Base-by-base conservation (phyloP, 2,888 invertebrate species). In the Drosophila fulvimacula region DNA sequence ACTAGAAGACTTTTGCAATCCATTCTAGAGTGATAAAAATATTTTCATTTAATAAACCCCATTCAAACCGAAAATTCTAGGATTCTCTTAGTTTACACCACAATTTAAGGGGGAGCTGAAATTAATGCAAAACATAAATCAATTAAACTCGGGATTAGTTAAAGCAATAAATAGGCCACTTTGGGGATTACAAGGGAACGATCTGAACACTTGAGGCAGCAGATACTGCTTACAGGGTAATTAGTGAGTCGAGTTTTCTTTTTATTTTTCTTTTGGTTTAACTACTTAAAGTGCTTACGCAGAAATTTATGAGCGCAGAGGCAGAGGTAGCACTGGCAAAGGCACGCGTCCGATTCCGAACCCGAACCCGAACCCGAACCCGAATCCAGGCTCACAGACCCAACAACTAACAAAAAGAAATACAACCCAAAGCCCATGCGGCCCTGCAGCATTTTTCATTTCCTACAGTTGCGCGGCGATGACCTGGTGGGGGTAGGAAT, bases 251-350 rank as follows among this genome's bases (percentile, higher is more conserved):
- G 15, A 27, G 27, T 34, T 15, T 66, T 19, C 19, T 27, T n/a
- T 3, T 7, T 24, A 13, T 21, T 42, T n/a, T 44, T 1, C 24
- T n/a, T 48, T 30, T 48, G 27, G 48, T 5, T 30, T 30, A 34
- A 34, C 10, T 41, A 30, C 24, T 56, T 61, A 17, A 34, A 56
- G 24, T 24, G 39, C 17, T 39, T 15, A 36, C 9, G 19, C 7
- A 59, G 42, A 57, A 75, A 69, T 76, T 53, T 80, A 65, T 76
- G 76, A 56, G 58, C 56, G 70, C 55, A 65, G 51, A 67, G 77
- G 77, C 77, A 71, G 72, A 70, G 82, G 80, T 69, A 76, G 64
- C 67, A 69, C 62, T 60, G 73, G 63, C 62, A 48, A 58, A 55
- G 56, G 60, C 30, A 48, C 24, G 34, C 46, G 24, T 19, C 41